Evolutionary conservation across 2,888 invertebrate species (phyloP), one percentile per base, ranked within the genome.

Genomic region (Slavum lentiscoides): DNA sequence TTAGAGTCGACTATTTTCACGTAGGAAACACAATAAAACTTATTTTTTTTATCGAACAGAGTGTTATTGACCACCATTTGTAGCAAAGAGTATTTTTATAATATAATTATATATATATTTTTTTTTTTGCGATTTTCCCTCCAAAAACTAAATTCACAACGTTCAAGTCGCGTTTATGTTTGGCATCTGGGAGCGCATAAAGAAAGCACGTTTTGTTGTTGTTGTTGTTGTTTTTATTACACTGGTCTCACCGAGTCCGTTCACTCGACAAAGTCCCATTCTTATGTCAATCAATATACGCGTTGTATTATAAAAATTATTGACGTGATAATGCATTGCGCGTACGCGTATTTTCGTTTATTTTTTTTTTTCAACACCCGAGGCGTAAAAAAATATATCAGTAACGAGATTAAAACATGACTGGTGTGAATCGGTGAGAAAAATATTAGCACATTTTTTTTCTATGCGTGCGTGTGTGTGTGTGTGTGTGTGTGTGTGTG

Each of bases 391-490:
- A 58, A 53, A 55, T 69, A 17, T 68, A 76, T 76, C 75, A 59
- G 68, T 49, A 68, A 68, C 59, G n/a, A 67, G 39, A 76, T 76
- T 76, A 76, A 68, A 76, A 76, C 30, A 68, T 30, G 49, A 76
- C 43, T 59, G 17, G 59, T 59, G 59, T 59, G 39, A 67, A 17
- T 66, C 64, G 7, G 7, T 58, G 39, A 75, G 37, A 75, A 67
- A 66, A 59, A 76, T 76, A n/a, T 49, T 11, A 43, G 19, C 39
- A 17, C 21, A 23, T 74, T 75, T 43, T 67, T 58, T 43, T 59
- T 6, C 39, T 43, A 55, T 75, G 62, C 61, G 66, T 66, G 11
- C 7, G n/a, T 19, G 62, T 19, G 37, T 17, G 49, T 67, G 39
- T 39, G 39, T 39, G 39, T 43, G 58, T 75, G 62, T 74, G 66